Conservation (phyloP, 2,888 invertebrate genomes). For the Itoplectis maculator region DNA sequence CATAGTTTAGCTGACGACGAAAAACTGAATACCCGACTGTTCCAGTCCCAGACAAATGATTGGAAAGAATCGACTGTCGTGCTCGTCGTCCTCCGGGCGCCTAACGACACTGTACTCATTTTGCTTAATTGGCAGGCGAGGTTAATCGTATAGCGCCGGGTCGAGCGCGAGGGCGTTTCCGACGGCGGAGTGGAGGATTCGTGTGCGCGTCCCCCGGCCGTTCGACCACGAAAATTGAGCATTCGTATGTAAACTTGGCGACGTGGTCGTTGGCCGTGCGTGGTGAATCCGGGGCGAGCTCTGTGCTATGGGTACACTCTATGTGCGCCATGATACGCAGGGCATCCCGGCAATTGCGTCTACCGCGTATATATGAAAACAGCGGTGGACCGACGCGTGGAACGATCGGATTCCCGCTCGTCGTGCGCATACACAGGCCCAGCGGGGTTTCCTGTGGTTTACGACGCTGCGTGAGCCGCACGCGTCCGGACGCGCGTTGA, state of each 20-base stretch:
- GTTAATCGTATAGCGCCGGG: constrained; percentile 48
- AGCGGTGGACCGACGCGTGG: constrained; percentile 36
- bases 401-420: constrained; percentile 47
- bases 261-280: constrained; percentile 49
- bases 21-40: not conserved
- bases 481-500: not conserved
- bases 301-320: too few relatives aligned
- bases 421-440: constrained; percentile 56
- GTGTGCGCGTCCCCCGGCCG: constrained; percentile 44
- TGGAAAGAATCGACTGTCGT: not conserved
- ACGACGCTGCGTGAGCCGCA: constrained; percentile 67
- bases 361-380: constrained; percentile 34
- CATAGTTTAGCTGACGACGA: not conserved
- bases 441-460: constrained; percentile 75
- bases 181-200: constrained; percentile 50
- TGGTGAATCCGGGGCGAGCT: constrained; percentile 36
- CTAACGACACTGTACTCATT: constrained; percentile 43
- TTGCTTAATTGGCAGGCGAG: constrained; percentile 50
- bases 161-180: constrained; percentile 29
- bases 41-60: not conserved
- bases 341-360: constrained; percentile 51
- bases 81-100: constrained; percentile 14
- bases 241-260: constrained; percentile 82
- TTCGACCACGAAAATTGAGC: constrained; percentile 75
- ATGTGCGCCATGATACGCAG: constrained; percentile 33